phyloP scores from a whole-genome alignment of 2,113 vertebrate genomes.

The Tragelaphus strepsiceros region DNA sequence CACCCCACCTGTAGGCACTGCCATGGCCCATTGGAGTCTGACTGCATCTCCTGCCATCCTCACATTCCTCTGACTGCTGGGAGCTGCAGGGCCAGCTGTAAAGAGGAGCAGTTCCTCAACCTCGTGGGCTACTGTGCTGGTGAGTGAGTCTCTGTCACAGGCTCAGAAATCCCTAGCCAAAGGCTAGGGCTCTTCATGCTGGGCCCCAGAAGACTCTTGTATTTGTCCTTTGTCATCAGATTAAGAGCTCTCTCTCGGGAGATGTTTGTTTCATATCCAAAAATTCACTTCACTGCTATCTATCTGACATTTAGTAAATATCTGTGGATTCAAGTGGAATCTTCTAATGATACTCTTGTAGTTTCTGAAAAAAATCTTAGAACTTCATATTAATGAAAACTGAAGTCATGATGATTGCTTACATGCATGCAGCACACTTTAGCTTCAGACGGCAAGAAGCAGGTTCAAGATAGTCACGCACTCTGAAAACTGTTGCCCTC shows the following conservation, averaged over 20 bases:
- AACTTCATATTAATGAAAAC: neutral
- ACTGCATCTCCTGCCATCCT: constrained; percentile 84
- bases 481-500: neutral
- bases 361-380: neutral
- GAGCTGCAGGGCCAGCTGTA: constrained; percentile 82
- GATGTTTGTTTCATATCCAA: neutral
- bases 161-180: neutral
- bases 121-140: constrained; percentile 84
- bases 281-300: neutral
- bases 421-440: neutral
- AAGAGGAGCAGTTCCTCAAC: constrained; percentile 84
- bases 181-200: neutral
- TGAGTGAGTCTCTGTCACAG: constrained; percentile 72
- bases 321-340: neutral
- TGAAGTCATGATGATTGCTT: neutral
- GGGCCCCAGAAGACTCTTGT: neutral
- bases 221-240: neutral
- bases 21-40: constrained; percentile 76
- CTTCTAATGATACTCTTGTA: neutral
- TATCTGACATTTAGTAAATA: neutral
- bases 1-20: constrained; percentile 87
- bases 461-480: neutral
- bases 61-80: constrained; percentile 71
- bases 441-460: neutral
- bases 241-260: neutral